Percentiles rank a stretch among this genome's conserved stretches.
These are phyloP conservation scores for Cuculus canorus DNA, from an alignment of 2,797 vertebrate genomes.

Conservation along the genomic window DNA sequence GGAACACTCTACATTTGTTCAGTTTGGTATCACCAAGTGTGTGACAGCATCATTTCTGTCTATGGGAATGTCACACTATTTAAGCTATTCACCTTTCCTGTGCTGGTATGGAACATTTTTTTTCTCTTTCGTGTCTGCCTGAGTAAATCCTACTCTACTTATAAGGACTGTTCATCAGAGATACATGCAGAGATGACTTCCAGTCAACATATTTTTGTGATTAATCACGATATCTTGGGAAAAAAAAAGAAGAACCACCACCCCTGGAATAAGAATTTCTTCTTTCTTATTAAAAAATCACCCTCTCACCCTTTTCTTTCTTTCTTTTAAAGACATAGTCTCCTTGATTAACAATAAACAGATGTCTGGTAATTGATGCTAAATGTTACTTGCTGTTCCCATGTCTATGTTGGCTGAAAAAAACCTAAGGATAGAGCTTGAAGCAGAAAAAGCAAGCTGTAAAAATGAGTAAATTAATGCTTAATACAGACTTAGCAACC, in stretches of 20 bases:
- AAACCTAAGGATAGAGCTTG: neutral
- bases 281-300: neutral
- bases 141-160: neutral
- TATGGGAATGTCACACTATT: neutral
- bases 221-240: neutral
- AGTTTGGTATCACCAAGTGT: neutral
- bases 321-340: neutral
- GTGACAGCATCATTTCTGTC: neutral
- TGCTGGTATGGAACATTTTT: neutral
- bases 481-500: neutral
- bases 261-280: neutral
- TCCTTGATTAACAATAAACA: neutral
- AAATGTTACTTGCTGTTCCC: neutral
- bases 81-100: neutral
- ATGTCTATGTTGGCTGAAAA: neutral
- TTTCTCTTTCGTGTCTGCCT: neutral
- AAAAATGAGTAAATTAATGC: neutral
- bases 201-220: neutral
- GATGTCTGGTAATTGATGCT: neutral
- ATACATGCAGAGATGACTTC: neutral
- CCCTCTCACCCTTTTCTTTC: neutral
- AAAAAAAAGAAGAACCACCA: neutral
- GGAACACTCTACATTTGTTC: neutral
- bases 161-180: neutral
- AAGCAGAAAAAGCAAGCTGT: neutral